These are phyloP conservation scores for Falco concolor DNA, from an alignment of 2,797 vertebrate genomes.

Conservation along the genomic window DNA sequence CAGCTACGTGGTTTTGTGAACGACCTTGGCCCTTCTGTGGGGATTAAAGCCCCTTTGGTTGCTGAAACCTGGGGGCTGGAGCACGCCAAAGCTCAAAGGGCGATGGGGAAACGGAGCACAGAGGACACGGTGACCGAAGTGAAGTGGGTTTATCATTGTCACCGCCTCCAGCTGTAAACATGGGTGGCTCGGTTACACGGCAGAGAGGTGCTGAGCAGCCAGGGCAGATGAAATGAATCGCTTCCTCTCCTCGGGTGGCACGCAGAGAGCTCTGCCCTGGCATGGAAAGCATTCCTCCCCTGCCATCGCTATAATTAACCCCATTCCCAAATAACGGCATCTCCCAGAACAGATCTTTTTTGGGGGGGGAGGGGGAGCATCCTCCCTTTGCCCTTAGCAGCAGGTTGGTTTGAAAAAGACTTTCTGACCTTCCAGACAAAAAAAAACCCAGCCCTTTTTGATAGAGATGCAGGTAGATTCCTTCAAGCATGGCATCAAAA, in stretches of 20 bases:
- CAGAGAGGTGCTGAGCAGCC: background rate
- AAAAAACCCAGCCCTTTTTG: background rate
- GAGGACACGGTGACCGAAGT: background rate
- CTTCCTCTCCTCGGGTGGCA: background rate
- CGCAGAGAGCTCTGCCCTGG: background rate
- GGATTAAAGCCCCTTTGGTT: background rate
- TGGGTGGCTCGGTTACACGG: background rate
- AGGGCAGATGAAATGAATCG: background rate
- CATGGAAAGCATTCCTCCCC: background rate
- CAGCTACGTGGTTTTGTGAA: background rate
- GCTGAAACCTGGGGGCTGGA: background rate
- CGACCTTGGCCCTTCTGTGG: background rate
- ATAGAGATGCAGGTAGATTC: background rate
- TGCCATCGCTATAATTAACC: background rate
- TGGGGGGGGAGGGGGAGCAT: background rate
- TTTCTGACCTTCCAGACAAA: background rate
- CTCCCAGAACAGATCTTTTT: background rate
- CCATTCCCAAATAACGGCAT: background rate
- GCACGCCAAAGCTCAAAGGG: background rate
- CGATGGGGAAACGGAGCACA: background rate
- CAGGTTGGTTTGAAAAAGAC: background rate
- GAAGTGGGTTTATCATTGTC: background rate
- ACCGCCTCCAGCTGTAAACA: background rate
- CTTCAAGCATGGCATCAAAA: background rate
- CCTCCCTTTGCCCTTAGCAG: background rate